Base-by-base conservation (phyloP, 2,797 vertebrate species). In the Prunella strophiata region DNA sequence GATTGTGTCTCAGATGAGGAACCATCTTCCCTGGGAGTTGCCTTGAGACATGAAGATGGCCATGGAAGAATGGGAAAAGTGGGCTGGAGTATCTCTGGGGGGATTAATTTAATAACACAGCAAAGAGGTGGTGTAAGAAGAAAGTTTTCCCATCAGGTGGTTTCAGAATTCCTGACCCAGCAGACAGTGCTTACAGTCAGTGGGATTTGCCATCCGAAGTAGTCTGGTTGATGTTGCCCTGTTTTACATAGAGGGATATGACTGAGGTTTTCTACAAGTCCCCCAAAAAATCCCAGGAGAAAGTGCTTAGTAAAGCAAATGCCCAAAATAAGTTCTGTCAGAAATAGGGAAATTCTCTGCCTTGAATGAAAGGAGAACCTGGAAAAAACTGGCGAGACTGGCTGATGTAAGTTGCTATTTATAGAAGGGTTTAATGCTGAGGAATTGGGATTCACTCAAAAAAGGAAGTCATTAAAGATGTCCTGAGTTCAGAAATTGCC, bases 241-340 rank as follows among this genome's bases (percentile, higher is more conserved):
- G 5, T 26, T 83, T 80, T 71, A 34, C 84, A 76, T 6, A 45
- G 29, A 45, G 52, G 22, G 48, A 43, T 75, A 13, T 11, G 45
- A 65, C 1, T 45, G 36, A 85, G 7, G 6, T 30, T 75, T 90
- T 59, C 84, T 73, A 25, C 17, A 45, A 63, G 6, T n/a, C 27
- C 50, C 50, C 27, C 0, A 1, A 5, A 90, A 95, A 92, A 30
- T 36, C 48, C 75, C 91, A 30, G 50, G 68, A 91, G 94, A 95
- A 96, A 95, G 91, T 95, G 93, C 61, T 88, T 59, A 95, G 59
- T 67, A 63, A 93, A 89, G 42, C 42, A 88, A 89, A 42, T 20
- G 45, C 42, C 68, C 50, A 65, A 88, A 89, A 94, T 89, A 91
- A n/a, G 32, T 38, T 12, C 2, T 26, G 23, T 36, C 20, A 74